These are phyloP conservation scores for Potamilus streckersoni DNA, from an alignment of 1,140 invertebrate species.

Conservation along the genomic window DNA sequence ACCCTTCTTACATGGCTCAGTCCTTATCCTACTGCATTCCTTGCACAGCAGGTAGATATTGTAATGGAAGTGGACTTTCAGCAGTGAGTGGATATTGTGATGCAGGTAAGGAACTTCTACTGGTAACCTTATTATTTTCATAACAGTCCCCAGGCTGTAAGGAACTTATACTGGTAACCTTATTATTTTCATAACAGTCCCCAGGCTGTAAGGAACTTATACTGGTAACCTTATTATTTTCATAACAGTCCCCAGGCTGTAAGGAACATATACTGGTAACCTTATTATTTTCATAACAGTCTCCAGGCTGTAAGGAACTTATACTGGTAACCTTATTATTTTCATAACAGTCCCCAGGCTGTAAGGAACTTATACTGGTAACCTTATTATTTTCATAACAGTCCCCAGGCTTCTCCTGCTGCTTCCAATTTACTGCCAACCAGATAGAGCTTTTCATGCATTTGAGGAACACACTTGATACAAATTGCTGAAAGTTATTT, in stretches of 20 bases:
- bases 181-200: no score
- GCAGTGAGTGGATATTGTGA: conserved; percentile 51
- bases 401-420: no score
- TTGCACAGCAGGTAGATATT: conserved; percentile 59
- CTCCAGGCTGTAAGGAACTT: no score
- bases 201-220: conserved; percentile 39
- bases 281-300: background rate
- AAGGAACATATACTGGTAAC: conserved; percentile 4
- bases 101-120: conserved; percentile 42
- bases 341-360: no score
- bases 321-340: no score
- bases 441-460: no score
- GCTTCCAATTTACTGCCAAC: no score
- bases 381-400: background rate
- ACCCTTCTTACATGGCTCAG: conserved; percentile 50
- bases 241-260: conserved; percentile 20
- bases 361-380: conserved; percentile 28
- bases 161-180: no score
- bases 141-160: no score
- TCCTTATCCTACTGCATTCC: conserved; percentile 52
- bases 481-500: no score
- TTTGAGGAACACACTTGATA: no score
- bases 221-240: background rate
- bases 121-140: background rate
- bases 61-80: conserved; percentile 50